phyloP scores from a whole-genome alignment of 1,140 invertebrate genomes.

The Penaeus chinensis region DNA sequence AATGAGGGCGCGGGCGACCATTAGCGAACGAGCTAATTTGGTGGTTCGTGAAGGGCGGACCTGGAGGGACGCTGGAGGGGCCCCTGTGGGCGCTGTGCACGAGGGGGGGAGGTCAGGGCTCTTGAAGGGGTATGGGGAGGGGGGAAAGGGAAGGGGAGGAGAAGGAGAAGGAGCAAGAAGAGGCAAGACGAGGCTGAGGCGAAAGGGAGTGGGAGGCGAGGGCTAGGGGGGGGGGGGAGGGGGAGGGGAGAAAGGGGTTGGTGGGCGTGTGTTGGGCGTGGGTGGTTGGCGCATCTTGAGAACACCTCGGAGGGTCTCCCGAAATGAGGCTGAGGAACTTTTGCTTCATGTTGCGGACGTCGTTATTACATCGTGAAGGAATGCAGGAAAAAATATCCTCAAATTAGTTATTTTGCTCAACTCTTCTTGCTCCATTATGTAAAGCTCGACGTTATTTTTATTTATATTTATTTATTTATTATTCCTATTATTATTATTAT shows the following conservation, averaged over 20 bases:
- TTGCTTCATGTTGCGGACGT: neutral
- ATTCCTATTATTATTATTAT: no score
- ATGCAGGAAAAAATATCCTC: no score
- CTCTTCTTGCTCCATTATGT: no score
- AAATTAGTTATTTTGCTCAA: no score
- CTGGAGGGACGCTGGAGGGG: no score
- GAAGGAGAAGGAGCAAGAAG: neutral
- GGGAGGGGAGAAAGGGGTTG: neutral
- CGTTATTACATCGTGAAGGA: no score
- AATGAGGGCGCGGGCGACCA: no score
- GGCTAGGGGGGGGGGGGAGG: neutral
- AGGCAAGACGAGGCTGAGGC: neutral
- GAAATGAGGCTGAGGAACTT: neutral
- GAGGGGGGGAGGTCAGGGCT: neutral
- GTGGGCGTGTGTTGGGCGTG: conserved; percentile 14
- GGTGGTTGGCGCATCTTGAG: neutral
- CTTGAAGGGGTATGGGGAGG: neutral
- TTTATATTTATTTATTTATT: no score
- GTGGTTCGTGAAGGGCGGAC: no score
- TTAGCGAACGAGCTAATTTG: no score
- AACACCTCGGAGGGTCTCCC: neutral
- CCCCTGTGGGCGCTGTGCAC: no score
- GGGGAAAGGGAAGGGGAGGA: neutral
- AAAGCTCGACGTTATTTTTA: no score
- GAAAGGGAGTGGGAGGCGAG: neutral